These are phyloP conservation scores for Pristionchus fissidentatus DNA, from an alignment of 2,888 invertebrate genomes.

Conservation along the genomic window DNA sequence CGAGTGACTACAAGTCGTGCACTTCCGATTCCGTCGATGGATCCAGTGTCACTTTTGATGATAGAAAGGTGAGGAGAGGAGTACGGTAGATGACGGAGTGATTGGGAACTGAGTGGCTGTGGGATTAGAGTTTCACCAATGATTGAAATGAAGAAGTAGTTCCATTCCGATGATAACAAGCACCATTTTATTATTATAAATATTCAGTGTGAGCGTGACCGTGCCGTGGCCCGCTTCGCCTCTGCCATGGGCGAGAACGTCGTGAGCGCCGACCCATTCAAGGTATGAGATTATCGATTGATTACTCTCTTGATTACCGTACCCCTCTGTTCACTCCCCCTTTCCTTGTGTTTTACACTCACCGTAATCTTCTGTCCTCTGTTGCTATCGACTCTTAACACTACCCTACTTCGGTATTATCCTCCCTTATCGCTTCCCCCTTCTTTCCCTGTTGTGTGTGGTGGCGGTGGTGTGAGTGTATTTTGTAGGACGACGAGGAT, in stretches of 20 bases:
- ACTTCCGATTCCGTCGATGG: slow-evolving; percentile 47
- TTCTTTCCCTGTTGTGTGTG: not conserved
- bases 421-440: not conserved
- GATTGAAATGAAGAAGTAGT: not conserved
- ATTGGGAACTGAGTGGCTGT: too few relatives aligned
- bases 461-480: slow-evolving; percentile 39
- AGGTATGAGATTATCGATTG: slow-evolving; percentile 45
- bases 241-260: slow-evolving; percentile 26
- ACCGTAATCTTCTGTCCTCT: not conserved
- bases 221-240: slow-evolving; percentile 40
- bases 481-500: slow-evolving; percentile 26
- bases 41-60: slow-evolving; percentile 37
- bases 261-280: slow-evolving; percentile 51
- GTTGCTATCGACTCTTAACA: not conserved
- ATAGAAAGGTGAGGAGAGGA: slow-evolving; percentile 45
- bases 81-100: not conserved
- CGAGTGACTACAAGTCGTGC: slow-evolving; percentile 44
- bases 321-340: not conserved
- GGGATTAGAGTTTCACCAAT: too few relatives aligned
- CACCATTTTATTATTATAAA: not conserved
- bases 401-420: not conserved
- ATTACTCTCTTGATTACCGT: not conserved
- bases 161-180: not conserved
- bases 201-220: slow-evolving; percentile 42
- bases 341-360: not conserved